Evolutionary conservation across 1,140 invertebrate species (phyloP).

Genomic region (Tetranychus urticae): DNA sequence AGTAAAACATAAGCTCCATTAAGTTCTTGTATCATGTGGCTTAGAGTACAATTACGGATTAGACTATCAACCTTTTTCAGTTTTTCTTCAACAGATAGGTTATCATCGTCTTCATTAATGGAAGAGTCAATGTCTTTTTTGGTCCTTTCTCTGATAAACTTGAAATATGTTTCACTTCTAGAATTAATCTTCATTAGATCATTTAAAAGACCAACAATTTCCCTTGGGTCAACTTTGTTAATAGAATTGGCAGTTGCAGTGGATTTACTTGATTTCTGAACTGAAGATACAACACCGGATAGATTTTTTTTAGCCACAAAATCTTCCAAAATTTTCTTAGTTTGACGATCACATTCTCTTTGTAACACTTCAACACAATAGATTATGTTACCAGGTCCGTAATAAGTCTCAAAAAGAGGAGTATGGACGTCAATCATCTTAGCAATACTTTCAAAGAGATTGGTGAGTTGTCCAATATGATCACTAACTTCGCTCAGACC

Average conservation of each 20-base stretch:
- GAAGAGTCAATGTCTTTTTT: constrained; percentile 25
- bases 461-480: constrained; percentile 54
- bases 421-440: constrained; percentile 69
- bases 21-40: constrained; percentile 62
- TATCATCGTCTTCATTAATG: constrained; percentile 2
- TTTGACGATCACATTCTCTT: constrained; percentile 39
- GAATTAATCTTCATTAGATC: constrained; percentile 81
- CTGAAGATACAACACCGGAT: neutral
- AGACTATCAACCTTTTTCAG: neutral
- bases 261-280: neutral
- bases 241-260: neutral
- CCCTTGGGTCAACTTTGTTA: constrained; percentile 40
- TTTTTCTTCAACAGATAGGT: constrained; percentile 8
- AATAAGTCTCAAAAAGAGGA: constrained; percentile 76
- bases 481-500: neutral
- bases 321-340: constrained; percentile 34
- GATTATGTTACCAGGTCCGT: constrained; percentile 50
- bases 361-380: constrained; percentile 46
- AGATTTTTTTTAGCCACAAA: constrained; percentile 43
- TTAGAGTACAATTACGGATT: constrained; percentile 42
- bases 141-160: constrained; percentile 56
- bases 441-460: constrained; percentile 70
- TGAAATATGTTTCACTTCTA: constrained; percentile 64
- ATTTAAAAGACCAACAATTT: constrained; percentile 60
- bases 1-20: constrained; percentile 69